Percentiles rank a stretch among this genome's conserved stretches.
phyloP scores from a whole-genome alignment of 2,888 invertebrate species.

The Oithona nana region DNA sequence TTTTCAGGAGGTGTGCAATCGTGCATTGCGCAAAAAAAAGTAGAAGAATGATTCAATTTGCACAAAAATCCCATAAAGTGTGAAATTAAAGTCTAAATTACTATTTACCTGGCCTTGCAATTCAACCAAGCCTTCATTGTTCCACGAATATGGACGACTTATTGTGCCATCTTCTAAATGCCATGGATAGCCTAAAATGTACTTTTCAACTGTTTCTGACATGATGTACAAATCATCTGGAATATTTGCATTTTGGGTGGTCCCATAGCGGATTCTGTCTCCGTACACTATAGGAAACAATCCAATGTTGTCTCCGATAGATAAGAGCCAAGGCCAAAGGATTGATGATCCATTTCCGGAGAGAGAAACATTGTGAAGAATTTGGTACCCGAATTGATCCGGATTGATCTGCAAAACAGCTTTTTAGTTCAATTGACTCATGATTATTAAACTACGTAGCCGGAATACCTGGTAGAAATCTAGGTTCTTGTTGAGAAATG shows the following conservation, averaged over 20 bases:
- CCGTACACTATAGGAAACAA: slow-evolving; percentile 5
- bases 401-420: not conserved
- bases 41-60: too few species aligned
- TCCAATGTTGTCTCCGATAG: slow-evolving; percentile 4
- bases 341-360: not conserved
- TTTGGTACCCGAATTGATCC: not conserved
- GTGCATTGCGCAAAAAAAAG: too few species aligned
- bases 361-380: not conserved
- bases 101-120: not conserved
- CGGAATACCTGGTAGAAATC: not conserved
- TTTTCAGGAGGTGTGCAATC: too few species aligned
- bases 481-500: not conserved
- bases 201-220: not conserved
- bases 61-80: not conserved
- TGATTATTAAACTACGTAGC: not conserved
- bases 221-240: not conserved
- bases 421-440: too few species aligned
- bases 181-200: slow-evolving; percentile 5
- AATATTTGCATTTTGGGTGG: not conserved
- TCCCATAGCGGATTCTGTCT: not conserved
- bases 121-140: not conserved
- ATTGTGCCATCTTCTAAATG: slow-evolving; percentile 1
- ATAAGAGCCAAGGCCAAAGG: slow-evolving; percentile 6
- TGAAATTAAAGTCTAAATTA: not conserved
- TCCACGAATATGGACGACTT: not conserved